Conservation (phyloP, 2,888 invertebrate species). For the Troides oblongomaculatus region DNA sequence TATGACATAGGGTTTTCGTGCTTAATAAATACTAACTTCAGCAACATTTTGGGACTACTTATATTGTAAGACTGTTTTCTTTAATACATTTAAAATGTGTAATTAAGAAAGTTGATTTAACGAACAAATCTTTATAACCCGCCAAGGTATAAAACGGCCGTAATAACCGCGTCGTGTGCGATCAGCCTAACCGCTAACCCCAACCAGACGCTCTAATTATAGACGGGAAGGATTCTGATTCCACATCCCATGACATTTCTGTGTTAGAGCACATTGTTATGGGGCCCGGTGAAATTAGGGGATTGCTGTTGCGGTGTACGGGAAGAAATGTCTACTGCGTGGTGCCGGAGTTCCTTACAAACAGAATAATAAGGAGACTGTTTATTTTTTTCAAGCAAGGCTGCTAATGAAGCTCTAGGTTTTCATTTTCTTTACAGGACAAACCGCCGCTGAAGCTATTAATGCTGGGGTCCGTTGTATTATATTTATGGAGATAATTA, state of each 20-base stretch:
- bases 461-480: neutral
- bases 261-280: conserved; percentile 41
- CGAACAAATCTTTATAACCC: neutral
- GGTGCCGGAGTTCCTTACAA: neutral
- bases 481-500: neutral
- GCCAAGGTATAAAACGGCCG: neutral
- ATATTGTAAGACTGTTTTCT: too few species aligned
- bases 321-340: conserved; percentile 12
- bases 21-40: too few species aligned
- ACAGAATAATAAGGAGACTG: neutral
- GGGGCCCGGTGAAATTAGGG: conserved; percentile 28
- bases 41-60: too few species aligned
- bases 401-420: conserved; percentile 11
- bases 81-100: too few species aligned
- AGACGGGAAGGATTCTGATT: conserved; percentile 52
- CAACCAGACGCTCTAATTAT: conserved; percentile 50
- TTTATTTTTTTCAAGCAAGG: too few species aligned
- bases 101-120: neutral
- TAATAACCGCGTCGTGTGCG: conserved; percentile 22
- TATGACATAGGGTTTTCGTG: too few species aligned
- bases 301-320: conserved; percentile 31
- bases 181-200: conserved; percentile 36
- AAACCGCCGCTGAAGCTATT: neutral
- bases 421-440: conserved; percentile 10
- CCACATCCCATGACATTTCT: conserved; percentile 46